A percentile compares a stretch with the other conserved stretches of the same genome.
Conservation (phyloP, 2,888 invertebrate species). For the Gymnosoma rotundatum region DNA sequence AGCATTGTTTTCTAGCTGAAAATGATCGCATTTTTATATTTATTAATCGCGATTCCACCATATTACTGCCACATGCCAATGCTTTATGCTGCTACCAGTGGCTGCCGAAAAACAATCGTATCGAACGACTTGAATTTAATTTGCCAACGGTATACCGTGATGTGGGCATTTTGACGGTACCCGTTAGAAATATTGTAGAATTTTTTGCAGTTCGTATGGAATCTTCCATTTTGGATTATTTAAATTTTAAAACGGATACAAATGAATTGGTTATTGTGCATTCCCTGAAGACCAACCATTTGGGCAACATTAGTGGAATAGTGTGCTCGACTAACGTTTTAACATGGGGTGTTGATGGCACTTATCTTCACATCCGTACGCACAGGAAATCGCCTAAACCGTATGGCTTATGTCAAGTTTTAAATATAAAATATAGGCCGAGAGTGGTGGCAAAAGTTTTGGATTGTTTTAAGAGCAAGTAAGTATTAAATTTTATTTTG, state of each 20-base stretch:
- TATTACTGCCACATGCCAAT: slow-evolving; percentile 64
- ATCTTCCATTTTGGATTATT: slow-evolving; percentile 73
- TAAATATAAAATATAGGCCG: slow-evolving; percentile 71
- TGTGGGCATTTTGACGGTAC: slow-evolving; percentile 67
- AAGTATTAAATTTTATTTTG: slow-evolving; percentile 53
- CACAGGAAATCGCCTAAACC: slow-evolving; percentile 75
- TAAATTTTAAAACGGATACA: slow-evolving; percentile 67
- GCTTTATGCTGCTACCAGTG: slow-evolving; percentile 74
- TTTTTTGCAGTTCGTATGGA: slow-evolving; percentile 71
- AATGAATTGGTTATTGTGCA: slow-evolving; percentile 68
- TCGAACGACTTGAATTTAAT: slow-evolving; percentile 68
- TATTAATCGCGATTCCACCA: slow-evolving; percentile 62
- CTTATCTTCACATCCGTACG: slow-evolving; percentile 74
- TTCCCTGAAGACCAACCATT: slow-evolving; percentile 73
- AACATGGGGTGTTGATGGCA: slow-evolving; percentile 76
- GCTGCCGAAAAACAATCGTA: slow-evolving; percentile 60
- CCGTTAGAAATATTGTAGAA: slow-evolving; percentile 72
- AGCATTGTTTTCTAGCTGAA: slow-evolving; percentile 73
- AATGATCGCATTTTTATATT: slow-evolving; percentile 68
- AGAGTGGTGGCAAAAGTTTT: slow-evolving; percentile 69
- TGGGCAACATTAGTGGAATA: slow-evolving; percentile 73
- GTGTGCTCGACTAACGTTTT: slow-evolving; percentile 73
- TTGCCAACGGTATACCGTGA: slow-evolving; percentile 73
- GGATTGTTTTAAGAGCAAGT: slow-evolving; percentile 77
- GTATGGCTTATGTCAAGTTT: slow-evolving; percentile 73